Evolutionary conservation across 2,113 vertebrate species (phyloP), one percentile per base, ranked within the genome.

Genomic region (Pollimyrus isidori): DNA sequence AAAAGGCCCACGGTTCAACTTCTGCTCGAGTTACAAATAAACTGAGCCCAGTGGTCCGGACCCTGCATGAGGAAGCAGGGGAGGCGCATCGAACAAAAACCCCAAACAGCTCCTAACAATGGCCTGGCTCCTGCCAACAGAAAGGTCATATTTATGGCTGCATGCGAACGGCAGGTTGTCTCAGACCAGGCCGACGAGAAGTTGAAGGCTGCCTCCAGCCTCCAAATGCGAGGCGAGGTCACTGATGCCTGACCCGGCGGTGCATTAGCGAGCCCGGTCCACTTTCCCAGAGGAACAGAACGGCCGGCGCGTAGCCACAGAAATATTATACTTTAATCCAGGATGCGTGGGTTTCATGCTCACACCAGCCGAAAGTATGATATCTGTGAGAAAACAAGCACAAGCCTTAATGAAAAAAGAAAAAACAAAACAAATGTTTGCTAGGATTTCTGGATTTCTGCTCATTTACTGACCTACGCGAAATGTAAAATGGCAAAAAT

Each of bases 371-470:
- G 87, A 84, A 49, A 49, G 91, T 90, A 62, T 91, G 90, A 94
- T 93, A 92, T 91, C 93, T 94, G 93, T 94, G 93, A 95, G 94
- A 95, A 95, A 90, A 39, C 62, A 48, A 88, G 90, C 52, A 82
- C 91, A 89, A 90, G 90, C 92, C 92, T 94, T 91, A 88, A 89
- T 56, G 91, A 45, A 89, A 86, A 87, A 91, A 73, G 42, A 45
- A 35, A 35, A 76, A 69, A 30, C 1, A 10, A 73, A 73, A 73
- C 30, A 76, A 42, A 42, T 39, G 17, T 69, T 80, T 42, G 30
- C 73, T 42, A 6, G 35, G 35, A 80, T 80, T 76, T 69, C 62
- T 69, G 26, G 3, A 69, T 69, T 69, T 80, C 73, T 80, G 17
- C 73, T 80, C 17, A 42, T 0, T 19, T 53, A 15, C 15, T 53